These are phyloP conservation scores for Harmothoe impar DNA, from an alignment of 2,888 invertebrate genomes.

Conservation along the genomic window DNA sequence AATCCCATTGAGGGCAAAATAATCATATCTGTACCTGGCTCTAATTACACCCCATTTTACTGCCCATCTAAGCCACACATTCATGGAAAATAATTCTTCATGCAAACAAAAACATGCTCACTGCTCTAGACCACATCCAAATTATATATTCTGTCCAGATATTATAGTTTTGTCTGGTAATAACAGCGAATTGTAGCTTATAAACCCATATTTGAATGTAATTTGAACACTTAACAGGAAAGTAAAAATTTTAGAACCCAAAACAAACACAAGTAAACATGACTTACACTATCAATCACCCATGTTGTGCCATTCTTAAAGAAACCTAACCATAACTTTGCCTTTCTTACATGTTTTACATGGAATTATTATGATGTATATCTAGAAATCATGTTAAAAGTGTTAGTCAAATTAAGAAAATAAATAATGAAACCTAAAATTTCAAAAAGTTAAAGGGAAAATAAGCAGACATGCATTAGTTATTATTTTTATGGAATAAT, in stretches of 20 bases:
- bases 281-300: conserved; percentile 22
- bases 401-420: conserved; percentile 20
- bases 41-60: background rate
- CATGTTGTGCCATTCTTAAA: conserved; percentile 10
- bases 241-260: background rate
- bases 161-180: too few species aligned
- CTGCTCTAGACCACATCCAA: background rate
- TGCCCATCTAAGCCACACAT: background rate
- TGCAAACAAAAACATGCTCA: conserved; percentile 43
- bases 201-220: background rate
- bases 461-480: background rate
- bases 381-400: background rate
- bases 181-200: background rate
- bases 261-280: background rate
- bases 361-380: background rate
- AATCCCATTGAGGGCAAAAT: background rate
- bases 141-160: background rate
- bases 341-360: background rate
- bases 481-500: background rate
- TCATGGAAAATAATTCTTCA: background rate
- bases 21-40: background rate
- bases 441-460: background rate
- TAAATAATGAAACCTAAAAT: background rate
- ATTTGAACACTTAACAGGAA: conserved; percentile 30
- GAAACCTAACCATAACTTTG: background rate